Evolutionary conservation across 2,888 invertebrate genomes (phyloP).

Genomic region (Trissolcus brochymenae): DNA sequence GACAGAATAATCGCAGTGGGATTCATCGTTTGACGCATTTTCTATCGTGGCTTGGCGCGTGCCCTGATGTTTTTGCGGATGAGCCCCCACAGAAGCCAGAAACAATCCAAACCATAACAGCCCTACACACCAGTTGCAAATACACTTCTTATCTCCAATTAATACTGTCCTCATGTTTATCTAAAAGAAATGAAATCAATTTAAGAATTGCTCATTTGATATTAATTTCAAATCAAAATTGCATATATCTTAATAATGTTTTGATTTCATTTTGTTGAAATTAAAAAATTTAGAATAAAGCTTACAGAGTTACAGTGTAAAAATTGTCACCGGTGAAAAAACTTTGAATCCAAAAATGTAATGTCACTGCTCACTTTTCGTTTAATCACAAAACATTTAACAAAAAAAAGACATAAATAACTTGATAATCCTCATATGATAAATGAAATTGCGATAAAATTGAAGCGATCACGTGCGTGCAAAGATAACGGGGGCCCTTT

Average conservation of each 20-base stretch:
- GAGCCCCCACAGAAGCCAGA: constrained; percentile 51
- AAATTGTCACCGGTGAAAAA: background rate
- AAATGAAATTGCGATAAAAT: constrained; percentile 10
- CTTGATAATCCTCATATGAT: background rate
- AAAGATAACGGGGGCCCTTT: constrained; percentile 23
- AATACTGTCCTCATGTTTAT: constrained; percentile 6
- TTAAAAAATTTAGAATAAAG: background rate
- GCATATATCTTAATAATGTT: no score
- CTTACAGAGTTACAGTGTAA: background rate
- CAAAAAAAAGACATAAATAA: no score
- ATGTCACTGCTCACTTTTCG: background rate
- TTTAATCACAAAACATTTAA: no score
- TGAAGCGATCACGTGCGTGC: constrained; percentile 33
- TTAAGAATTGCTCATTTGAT: background rate
- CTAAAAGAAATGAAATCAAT: background rate
- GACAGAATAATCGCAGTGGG: constrained; percentile 27
- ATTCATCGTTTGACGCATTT: constrained; percentile 15
- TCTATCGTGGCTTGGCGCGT: constrained; percentile 38
- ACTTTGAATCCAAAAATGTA: background rate
- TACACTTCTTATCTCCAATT: constrained; percentile 15
- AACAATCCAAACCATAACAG: constrained; percentile 47
- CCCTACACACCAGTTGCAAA: constrained; percentile 40
- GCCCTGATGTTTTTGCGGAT: constrained; percentile 42
- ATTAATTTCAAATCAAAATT: background rate
- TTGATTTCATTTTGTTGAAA: no score